Evolutionary conservation across 2,113 vertebrate genomes (phyloP), one percentile per base, ranked within the genome.

Genomic region (Hymenochirus boettgeri): DNA sequence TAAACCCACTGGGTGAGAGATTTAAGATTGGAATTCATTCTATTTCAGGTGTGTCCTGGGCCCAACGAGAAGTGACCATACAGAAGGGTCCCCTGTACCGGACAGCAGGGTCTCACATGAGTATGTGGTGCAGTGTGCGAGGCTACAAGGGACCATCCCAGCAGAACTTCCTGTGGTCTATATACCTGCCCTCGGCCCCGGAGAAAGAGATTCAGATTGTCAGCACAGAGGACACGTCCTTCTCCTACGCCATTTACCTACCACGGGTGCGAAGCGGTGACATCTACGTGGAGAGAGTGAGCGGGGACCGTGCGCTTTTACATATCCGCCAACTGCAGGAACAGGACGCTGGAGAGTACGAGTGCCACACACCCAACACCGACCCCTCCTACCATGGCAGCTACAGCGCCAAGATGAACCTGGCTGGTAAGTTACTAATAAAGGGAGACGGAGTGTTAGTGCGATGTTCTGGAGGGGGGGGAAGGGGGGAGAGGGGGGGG

Each of bases 41-140:
- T 25, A 9, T 5, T n/a, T 7, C 13, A 3, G 80, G 80, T 62
- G 42, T 76, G 70, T 77, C 74, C 62, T 0, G 18, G 1, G 73
- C 75, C 66, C 80, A 87, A 17, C 75, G 84, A 4, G 9, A 29
- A n/a, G 87, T 90, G 46, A 77, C 74, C 0, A 25, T 82, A 2
- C 90, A 90, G 70, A 13, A 79, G 23, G 93, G 94, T 0, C 93
- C 86, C 0, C 82, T 98, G 15, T 92, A 89, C 27, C 84, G 93
- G 0, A 62, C 72, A 0, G 27, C 22, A 23, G 91, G 85, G 18
- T 80, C 85, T 50, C 72, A 72, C 0, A 26, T 90, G 74, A 88
- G 78, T 48, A 88, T 97, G 22, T 74, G 77, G 75, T 96, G 94
- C 79, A 85, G 74, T 0, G 87, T 89, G 9, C 91, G 81, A 10